A percentile compares a stretch with the other conserved stretches of the same genome.
phyloP scores from a whole-genome alignment of 2,797 vertebrate genomes.

The Oryzias sinensis region DNA sequence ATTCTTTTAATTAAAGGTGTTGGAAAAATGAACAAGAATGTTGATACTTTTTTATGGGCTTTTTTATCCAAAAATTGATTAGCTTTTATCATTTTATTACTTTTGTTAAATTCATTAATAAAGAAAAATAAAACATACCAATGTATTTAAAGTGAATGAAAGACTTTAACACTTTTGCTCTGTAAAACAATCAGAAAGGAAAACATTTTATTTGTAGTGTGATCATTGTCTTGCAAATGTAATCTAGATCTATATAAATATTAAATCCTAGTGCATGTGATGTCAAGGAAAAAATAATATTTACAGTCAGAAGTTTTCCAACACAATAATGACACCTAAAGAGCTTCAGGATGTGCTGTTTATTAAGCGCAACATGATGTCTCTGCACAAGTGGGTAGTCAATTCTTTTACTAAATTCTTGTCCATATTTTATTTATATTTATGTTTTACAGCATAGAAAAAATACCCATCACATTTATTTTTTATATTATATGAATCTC shows the following conservation, averaged over 20 bases:
- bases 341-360: constrained; percentile 62
- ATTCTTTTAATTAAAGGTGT: too few relatives aligned
- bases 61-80: too few relatives aligned
- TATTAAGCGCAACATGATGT: constrained; percentile 71
- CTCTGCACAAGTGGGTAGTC: constrained; percentile 47
- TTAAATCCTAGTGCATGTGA: background rate
- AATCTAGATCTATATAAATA: background rate
- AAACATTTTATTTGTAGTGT: too few relatives aligned
- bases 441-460: constrained; percentile 55
- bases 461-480: constrained; percentile 68
- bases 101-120: too few relatives aligned
- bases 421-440: constrained; percentile 61
- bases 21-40: too few relatives aligned
- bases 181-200: too few relatives aligned
- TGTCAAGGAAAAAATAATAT: background rate
- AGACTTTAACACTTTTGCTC: too few relatives aligned
- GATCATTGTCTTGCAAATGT: too few relatives aligned
- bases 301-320: constrained; percentile 1
- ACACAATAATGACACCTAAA: constrained; percentile 25
- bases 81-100: too few relatives aligned
- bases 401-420: constrained; percentile 56
- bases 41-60: too few relatives aligned
- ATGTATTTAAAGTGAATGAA: too few relatives aligned
- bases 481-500: constrained; percentile 58
- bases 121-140: too few relatives aligned